phyloP scores from a whole-genome alignment of 92 coral and sea anemone species.

The Porites evermanni region DNA sequence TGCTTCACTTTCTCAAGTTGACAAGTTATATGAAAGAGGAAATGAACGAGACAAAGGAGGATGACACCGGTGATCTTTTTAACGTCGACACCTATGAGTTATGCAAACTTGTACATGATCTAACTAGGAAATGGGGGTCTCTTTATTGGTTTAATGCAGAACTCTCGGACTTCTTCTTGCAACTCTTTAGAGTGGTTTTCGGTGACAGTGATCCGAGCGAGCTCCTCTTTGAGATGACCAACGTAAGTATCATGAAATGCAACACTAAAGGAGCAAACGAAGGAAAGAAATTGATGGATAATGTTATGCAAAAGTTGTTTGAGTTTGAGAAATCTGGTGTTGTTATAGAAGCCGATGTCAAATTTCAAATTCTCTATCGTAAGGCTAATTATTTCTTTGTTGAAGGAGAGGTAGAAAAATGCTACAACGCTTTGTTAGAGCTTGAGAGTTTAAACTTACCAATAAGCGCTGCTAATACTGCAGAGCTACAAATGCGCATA shows the following conservation, averaged over 20 bases:
- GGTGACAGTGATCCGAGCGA: not conserved
- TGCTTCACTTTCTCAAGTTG: not conserved
- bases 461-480: not conserved
- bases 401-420: not conserved
- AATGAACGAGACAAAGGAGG: not conserved
- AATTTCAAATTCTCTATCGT: not conserved
- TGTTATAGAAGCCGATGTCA: not conserved
- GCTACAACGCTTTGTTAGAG: conserved; percentile 1
- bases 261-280: not conserved
- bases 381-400: not conserved
- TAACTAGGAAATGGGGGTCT: not conserved
- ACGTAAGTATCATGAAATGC: not conserved
- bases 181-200: not conserved
- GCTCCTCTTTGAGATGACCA: not conserved
- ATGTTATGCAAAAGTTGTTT: not conserved
- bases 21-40: not conserved
- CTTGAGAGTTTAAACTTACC: not conserved
- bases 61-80: not conserved
- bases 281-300: not conserved
- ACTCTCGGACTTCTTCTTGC: not conserved
- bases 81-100: not conserved
- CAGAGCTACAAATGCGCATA: not conserved
- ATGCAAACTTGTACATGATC: too few relatives aligned
- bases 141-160: not conserved
- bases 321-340: not conserved